Conservation (phyloP, 2,113 vertebrate species). For the Danionella cerebrum region DNA sequence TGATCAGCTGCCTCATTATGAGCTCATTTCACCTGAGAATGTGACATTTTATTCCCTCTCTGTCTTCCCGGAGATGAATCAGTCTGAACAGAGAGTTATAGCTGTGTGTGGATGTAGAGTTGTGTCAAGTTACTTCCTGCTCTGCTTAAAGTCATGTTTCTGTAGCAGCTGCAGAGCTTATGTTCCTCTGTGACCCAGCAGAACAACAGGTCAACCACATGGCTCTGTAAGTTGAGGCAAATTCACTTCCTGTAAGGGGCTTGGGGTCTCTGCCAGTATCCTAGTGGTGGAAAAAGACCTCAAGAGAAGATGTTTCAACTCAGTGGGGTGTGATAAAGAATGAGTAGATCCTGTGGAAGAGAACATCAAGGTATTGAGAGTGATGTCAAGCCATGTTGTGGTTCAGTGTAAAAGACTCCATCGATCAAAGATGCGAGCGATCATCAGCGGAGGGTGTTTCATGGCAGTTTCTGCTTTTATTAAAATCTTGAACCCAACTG, state of each 20-base stretch:
- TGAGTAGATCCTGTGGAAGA: too few species aligned
- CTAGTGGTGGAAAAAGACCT: too few species aligned
- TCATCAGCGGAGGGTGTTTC: too few species aligned
- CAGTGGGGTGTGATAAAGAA: too few species aligned
- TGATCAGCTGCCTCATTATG: not conserved
- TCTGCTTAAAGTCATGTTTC: constrained; percentile 40
- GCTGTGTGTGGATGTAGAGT: constrained; percentile 17
- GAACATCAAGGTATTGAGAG: too few species aligned
- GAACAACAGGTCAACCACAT: constrained; percentile 34
- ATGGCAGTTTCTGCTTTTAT: too few species aligned
- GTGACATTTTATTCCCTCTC: not conserved
- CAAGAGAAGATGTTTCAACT: too few species aligned
- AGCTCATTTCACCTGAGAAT: not conserved
- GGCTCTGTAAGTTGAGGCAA: constrained; percentile 22
- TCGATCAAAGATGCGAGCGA: too few species aligned
- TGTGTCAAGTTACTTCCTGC: constrained; percentile 37
- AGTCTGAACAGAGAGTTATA: not conserved
- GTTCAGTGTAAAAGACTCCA: too few species aligned
- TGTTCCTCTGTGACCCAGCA: constrained; percentile 31
- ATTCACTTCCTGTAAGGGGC: constrained; percentile 19
- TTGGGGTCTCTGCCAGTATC: constrained; percentile 10
- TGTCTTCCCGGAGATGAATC: not conserved
- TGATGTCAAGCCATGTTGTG: too few species aligned
- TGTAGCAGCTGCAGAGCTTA: constrained; percentile 40
- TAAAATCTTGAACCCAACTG: too few species aligned